Evolutionary conservation across 1,140 invertebrate species (phyloP).

Genomic region (Caerostris extrusa): DNA sequence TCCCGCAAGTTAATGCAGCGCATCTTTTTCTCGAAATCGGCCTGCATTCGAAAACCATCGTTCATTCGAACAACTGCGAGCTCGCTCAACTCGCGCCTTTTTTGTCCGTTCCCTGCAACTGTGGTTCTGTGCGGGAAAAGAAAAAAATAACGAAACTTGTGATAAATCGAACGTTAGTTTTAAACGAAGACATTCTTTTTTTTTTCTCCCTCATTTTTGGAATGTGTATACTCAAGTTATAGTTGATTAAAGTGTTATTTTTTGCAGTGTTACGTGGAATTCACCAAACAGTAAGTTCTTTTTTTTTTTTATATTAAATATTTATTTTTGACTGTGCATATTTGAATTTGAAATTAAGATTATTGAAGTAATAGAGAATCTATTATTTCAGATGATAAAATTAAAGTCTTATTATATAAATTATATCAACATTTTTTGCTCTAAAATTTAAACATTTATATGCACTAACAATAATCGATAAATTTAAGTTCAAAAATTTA

Average conservation of each 20-base stretch:
- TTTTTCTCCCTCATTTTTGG: not conserved
- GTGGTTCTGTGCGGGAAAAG: not conserved
- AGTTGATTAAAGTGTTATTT: not conserved
- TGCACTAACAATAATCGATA: not conserved
- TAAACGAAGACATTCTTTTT: not conserved
- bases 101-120: not conserved
- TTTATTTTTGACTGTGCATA: too few species aligned
- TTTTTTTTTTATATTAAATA: not conserved
- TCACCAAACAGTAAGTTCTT: not conserved
- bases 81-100: conserved; percentile 13
- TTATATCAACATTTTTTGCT: not conserved
- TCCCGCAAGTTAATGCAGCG: not conserved
- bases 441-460: not conserved
- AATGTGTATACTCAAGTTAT: not conserved
- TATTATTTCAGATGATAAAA: not conserved
- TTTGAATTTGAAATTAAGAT: not conserved
- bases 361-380: not conserved
- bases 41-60: not conserved
- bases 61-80: conserved; percentile 2
- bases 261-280: not conserved
- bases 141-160: not conserved
- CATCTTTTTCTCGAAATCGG: not conserved
- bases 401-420: not conserved
- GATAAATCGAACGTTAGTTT: not conserved
- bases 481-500: too few species aligned